Evolutionary conservation across 2,888 invertebrate species (phyloP).

Genomic region (Habrosyne pyritoides): DNA sequence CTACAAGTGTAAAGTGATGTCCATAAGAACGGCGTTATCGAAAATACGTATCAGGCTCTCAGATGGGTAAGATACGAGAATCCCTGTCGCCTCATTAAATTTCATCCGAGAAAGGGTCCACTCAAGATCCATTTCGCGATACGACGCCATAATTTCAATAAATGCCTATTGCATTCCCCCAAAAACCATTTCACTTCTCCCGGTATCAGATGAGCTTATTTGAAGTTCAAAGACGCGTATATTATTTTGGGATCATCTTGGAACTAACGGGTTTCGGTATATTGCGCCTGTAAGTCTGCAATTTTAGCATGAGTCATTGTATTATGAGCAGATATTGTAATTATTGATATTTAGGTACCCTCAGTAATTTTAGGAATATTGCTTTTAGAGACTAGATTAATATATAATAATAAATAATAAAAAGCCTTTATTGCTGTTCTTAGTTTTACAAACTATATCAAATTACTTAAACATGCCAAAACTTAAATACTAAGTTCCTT

Average conservation of each 20-base stretch:
- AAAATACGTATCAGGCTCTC: constrained; percentile 24
- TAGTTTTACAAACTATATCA: too few species aligned
- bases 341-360: background rate
- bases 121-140: constrained; percentile 56
- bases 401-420: too few species aligned
- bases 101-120: constrained; percentile 47
- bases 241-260: constrained; percentile 8
- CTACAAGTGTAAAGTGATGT: constrained; percentile 8
- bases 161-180: constrained; percentile 54
- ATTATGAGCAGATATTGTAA: background rate
- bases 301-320: background rate
- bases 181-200: constrained; percentile 27
- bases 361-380: background rate
- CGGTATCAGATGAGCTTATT: constrained; percentile 22
- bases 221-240: constrained; percentile 9
- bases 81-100: constrained; percentile 46
- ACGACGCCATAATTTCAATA: constrained; percentile 65
- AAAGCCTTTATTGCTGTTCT: too few species aligned
- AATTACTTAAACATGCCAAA: too few species aligned
- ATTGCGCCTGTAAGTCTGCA: background rate
- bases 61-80: constrained; percentile 29
- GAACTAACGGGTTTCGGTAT: background rate
- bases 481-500: too few species aligned
- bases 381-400: background rate
- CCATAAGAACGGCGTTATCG: constrained; percentile 10